phyloP scores from a whole-genome alignment of 2,888 invertebrate species.

The Schizotus pectinicornis region DNA sequence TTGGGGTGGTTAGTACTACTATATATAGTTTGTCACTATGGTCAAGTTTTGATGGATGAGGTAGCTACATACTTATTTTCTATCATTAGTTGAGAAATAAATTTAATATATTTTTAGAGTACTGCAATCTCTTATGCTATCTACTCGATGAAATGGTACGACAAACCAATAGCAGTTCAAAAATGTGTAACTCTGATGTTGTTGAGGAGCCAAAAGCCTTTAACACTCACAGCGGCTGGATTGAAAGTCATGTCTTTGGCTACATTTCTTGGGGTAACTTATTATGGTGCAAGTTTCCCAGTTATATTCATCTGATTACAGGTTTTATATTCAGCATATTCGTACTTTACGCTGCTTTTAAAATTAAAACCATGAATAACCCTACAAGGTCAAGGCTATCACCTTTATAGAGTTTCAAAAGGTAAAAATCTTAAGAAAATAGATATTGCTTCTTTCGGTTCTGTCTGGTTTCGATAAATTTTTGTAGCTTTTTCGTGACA shows the following conservation, averaged over 20 bases:
- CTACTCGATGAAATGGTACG: slow-evolving; percentile 39
- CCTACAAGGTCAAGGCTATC: no score
- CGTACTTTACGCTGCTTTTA: slow-evolving; percentile 36
- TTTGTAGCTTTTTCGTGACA: no score
- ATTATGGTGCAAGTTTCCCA: not conserved
- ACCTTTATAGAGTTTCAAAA: no score
- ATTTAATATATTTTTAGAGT: slow-evolving; percentile 33
- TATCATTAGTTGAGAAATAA: not conserved
- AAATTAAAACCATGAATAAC: slow-evolving; percentile 30
- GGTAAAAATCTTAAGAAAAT: no score
- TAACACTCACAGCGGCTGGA: slow-evolving; percentile 32
- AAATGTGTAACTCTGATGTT: slow-evolving; percentile 40
- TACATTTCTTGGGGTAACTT: slow-evolving; percentile 30
- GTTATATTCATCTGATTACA: slow-evolving; percentile 16
- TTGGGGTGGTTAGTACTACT: slow-evolving; percentile 46
- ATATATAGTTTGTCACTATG: slow-evolving; percentile 45
- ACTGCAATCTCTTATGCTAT: slow-evolving; percentile 32
- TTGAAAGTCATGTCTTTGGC: slow-evolving; percentile 30
- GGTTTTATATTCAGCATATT: slow-evolving; percentile 39
- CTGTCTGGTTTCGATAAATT: no score
- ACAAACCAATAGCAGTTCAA: slow-evolving; percentile 33
- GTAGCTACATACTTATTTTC: slow-evolving; percentile 29
- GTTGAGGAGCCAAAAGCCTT: slow-evolving; percentile 38
- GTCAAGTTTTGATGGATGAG: slow-evolving; percentile 45
- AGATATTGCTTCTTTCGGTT: no score